Base-by-base conservation (phyloP, 37 sponge, comb jelly and placozoan genomes). In the Axinella damicornis region DNA sequence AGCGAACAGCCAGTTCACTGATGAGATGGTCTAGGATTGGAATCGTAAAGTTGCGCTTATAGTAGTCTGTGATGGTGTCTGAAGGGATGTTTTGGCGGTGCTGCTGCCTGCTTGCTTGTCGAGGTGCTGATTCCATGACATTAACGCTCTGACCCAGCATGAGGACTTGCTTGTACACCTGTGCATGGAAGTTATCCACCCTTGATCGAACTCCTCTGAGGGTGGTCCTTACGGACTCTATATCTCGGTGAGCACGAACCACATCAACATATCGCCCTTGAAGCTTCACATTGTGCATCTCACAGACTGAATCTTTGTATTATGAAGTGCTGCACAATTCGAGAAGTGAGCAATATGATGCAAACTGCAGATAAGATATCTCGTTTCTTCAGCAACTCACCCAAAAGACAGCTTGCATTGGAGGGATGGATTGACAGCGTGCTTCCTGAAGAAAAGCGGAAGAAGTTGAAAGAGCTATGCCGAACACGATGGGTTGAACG, bases 401-500 rank as follows among this genome's bases (percentile, higher is more conserved):
- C n/a, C n/a, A n/a, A n/a, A n/a, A n/a, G n/a, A n/a, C n/a, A n/a
- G n/a, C n/a, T 37, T 34, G 39, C 61, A 22, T 36, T 81, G 17
- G 81, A 69, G 58, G 39, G 55, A 21, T 55, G 71, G 16, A 69
- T 81, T 25, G 22, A 33, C n/a, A 13, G 27, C 21, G 53, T 57
- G 18, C 71, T 69, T 35, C 69, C 57, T 32, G 22, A 55, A 15
- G 69, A 70, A 68, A 57, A 56, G 18, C 34, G 59, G 17, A 33
- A 60, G 31, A 83, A 87, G 62, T 60, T 92, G 41, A 92, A 87
- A 58, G 88, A 83, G 15, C 0, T 86, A 4, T 92, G 92, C 71
- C 84, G 80, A 30, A 92, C 93, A 28, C 46, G 87, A 34, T 89
- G 90, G 90, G 73, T 93, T 22, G 71, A 89, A 72, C n/a, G n/a